phyloP scores from a whole-genome alignment of 2,113 vertebrate genomes.

The Stegostoma tigrinum region DNA sequence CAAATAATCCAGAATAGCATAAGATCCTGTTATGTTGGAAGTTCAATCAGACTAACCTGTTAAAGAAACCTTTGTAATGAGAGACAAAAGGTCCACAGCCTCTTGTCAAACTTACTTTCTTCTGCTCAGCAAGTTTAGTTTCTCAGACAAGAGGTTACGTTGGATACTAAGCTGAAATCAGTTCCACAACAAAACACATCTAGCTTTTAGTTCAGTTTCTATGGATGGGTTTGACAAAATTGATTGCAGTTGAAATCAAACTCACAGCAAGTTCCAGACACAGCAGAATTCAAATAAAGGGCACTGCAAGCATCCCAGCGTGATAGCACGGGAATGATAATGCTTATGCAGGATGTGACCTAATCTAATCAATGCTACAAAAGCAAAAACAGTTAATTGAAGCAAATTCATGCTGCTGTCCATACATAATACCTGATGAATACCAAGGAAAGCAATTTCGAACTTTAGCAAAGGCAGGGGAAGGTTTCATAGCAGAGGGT shows the following conservation, averaged over 20 bases:
- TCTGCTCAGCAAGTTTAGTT: not conserved
- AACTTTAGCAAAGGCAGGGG: not conserved
- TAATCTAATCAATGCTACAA: not conserved
- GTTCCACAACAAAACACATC: not conserved
- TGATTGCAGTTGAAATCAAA: not conserved
- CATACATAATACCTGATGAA: not conserved
- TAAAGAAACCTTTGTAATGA: constrained; percentile 13
- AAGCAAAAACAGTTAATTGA: not conserved
- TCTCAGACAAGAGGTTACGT: not conserved
- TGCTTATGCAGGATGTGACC: not conserved
- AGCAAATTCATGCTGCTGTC: not conserved
- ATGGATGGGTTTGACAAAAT: constrained; percentile 14
- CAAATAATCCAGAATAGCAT: not conserved
- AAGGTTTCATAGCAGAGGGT: not conserved
- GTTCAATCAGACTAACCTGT: not conserved
- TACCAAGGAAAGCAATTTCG: not conserved
- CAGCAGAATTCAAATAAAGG: not conserved
- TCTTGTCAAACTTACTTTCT: not conserved
- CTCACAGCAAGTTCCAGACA: not conserved
- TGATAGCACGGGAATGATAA: not conserved
- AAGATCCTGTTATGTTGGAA: not conserved
- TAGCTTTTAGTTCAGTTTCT: not conserved
- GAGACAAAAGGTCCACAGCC: not conserved
- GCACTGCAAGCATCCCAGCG: not conserved
- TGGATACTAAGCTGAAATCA: not conserved